Base-by-base conservation (phyloP, 2,888 invertebrate species). In the Rhaphigaster nebulosa region DNA sequence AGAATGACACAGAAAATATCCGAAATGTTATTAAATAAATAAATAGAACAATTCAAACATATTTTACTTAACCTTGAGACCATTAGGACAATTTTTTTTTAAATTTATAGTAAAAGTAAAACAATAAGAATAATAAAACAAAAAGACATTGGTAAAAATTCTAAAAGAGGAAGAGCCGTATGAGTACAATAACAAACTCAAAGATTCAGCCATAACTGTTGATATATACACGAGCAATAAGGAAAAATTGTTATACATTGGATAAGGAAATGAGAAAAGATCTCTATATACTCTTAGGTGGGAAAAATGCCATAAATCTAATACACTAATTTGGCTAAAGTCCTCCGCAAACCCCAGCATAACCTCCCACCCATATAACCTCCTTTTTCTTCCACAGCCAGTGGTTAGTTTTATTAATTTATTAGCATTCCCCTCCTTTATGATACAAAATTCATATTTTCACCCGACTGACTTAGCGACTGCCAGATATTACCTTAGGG, bases 361-460 rank as follows among this genome's bases (percentile, higher is more conserved):
- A 18, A 34, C 20, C 34, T 70, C 34, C 70, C 38, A 76, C 34
- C 70, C 38, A 76, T 34, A 76, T n/a, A 76, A 34, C 45, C 60
- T 41, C 41, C 41, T 41, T 80, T 80, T 26, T 41, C 26, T 80
- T 26, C 80, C 10, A 0, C 45, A 84, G 41, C 3, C 80, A 41
- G 38, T 41, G 84, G 45, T 84, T 45, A 84, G 84, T 45, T 84
- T 84, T 84, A 84, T 84, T 84, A 84, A 84, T 84, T 84, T 84
- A 84, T 50, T 84, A 84, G 84, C 45, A 13, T 45, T 1, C 15
- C n/a, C 45, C 84, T 13, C 41, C n/a, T 84, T 84, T 84, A 84
- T 84, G 84, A n/a, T 84, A 45, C 84, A 45, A 50, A 84, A 84
- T 50, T 84, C 84, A 84, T 84, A 84, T 84, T 84, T 84, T 50